Base-by-base conservation (phyloP, 2,888 invertebrate species). In the Axea sp. region DNA sequence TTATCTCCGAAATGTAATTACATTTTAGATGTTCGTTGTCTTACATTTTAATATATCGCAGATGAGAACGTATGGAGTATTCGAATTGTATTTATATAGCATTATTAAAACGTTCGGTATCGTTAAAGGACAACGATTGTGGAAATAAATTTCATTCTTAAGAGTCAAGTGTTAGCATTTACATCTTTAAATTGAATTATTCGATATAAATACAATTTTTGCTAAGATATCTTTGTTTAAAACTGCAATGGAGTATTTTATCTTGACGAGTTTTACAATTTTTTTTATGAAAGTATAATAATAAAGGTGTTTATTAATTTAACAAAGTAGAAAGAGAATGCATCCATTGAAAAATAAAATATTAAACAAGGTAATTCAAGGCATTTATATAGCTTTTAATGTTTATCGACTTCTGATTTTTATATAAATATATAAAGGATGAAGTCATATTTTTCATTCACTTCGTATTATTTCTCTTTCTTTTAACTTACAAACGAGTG, bases 1-100 rank as follows among this genome's bases (percentile, higher is more conserved):
- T 67, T 67, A 67, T 67, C 35, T 49, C 59, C 37, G 28, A 60
- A 55, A 67, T 9, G 49, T 65, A 72, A 72, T 72, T 72, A 64
- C 19, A n/a, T 24, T 33, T 64, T 7, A 39, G 9, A 19, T 19
- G 12, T 11, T 22, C n/a, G 33, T 41, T 39, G 47, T 60, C 47
- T 59, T 55, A 33, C 59, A 67, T 65, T 60, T 60, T 53, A 67
- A 47, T 73, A 33, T 14, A 30, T 26, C 43, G 19, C n/a, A 15
- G 15, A 33, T 24, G 24, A 28, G 35, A 60, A 15, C 26, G 45
- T 3, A 35, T 14, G 11, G 24, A 15, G 1, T 24, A 35, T 19
- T 17, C 3, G 22, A 26, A 24, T 24, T 19, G 43, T 51, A 64
- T 64, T 43, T 45, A 49, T 64, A 53, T 15, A 64, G 43, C 43